These are phyloP conservation scores for Lasioglossum leucozonium DNA, from an alignment of 2,888 invertebrate genomes.

Conservation along the genomic window DNA sequence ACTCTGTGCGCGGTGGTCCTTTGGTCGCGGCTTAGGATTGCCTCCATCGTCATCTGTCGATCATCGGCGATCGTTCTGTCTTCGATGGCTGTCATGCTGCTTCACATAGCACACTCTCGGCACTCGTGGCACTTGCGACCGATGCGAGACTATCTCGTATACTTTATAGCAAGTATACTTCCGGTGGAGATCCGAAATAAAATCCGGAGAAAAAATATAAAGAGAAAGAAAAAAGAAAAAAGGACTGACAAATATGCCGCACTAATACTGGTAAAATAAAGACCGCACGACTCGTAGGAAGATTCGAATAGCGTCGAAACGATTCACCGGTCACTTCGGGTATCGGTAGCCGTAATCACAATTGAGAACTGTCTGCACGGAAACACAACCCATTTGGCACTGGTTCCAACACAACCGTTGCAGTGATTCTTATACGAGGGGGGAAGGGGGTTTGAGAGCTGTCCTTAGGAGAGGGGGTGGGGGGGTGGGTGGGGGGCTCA, in stretches of 20 bases:
- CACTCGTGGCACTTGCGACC: slow-evolving; percentile 48
- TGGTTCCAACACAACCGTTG: slow-evolving; percentile 80
- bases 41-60: slow-evolving; percentile 73
- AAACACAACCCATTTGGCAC: slow-evolving; percentile 81
- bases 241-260: not conserved
- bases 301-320: slow-evolving; percentile 19
- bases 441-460: slow-evolving; percentile 63
- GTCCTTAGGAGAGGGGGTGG: slow-evolving; percentile 47
- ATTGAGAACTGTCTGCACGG: slow-evolving; percentile 75
- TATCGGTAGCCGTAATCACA: slow-evolving; percentile 48
- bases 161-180: not conserved
- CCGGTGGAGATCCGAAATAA: not conserved
- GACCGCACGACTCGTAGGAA: not conserved
- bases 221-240: not conserved
- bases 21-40: slow-evolving; percentile 80
- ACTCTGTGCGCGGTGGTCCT: slow-evolving; percentile 81
- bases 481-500: slow-evolving; percentile 46
- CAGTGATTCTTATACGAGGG: slow-evolving; percentile 83
- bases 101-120: slow-evolving; percentile 69
- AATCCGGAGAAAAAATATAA: not conserved
- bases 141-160: not conserved
- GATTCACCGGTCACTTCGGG: slow-evolving; percentile 25
- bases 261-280: not conserved
- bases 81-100: slow-evolving; percentile 60
- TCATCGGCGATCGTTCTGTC: slow-evolving; percentile 75